Evolutionary conservation across 2,113 vertebrate genomes (phyloP), one percentile per base, ranked within the genome.

Genomic region (Bombycilla garrulus): DNA sequence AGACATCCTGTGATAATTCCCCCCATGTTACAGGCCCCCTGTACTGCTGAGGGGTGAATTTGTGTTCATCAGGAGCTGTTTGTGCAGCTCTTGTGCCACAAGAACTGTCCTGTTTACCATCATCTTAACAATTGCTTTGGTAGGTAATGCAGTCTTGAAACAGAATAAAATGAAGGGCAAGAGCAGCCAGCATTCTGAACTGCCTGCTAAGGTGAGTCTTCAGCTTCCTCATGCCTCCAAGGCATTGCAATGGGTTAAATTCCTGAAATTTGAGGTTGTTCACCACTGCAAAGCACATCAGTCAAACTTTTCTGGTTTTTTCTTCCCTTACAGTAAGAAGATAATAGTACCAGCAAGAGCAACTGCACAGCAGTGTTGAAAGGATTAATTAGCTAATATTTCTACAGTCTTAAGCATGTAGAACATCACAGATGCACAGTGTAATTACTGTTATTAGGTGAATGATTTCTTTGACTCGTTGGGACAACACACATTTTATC

Each of bases 351-450:
- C 70, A 90, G 57, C 86, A 73, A 71, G 8, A 86, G 31, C 50
- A 94, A 94, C 81, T 25, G 66, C 94, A 91, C 78, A 92, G 95
- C 90, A 89, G 60, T 79, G 35, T 25, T 78, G 80, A 67, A 89
- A 95, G 83, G 83, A 93, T 89, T 96, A 95, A 94, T 95, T 93
- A 94, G 92, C 64, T 87, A 95, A 82, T 88, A 87, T 92, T 61
- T 65, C 58, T 45, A 54, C 36, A 77, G 65, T 82, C 87, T 94
- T 92, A 90, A 90, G 81, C 66, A 88, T 44, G 62, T 50, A 91
- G 89, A 94, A 81, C 89, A 80, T 65, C 78, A 95, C 87, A 91
- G 93, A 93, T 88, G 92, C 82, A 80, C 20, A 15, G 58, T 18
- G 15, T 77, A 95, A 95, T 95, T 95, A 96, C 74, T 82, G 31